These are phyloP conservation scores for Coelogynopora nodosa DNA, from an alignment of 2,888 invertebrate genomes.

Conservation along the genomic window DNA sequence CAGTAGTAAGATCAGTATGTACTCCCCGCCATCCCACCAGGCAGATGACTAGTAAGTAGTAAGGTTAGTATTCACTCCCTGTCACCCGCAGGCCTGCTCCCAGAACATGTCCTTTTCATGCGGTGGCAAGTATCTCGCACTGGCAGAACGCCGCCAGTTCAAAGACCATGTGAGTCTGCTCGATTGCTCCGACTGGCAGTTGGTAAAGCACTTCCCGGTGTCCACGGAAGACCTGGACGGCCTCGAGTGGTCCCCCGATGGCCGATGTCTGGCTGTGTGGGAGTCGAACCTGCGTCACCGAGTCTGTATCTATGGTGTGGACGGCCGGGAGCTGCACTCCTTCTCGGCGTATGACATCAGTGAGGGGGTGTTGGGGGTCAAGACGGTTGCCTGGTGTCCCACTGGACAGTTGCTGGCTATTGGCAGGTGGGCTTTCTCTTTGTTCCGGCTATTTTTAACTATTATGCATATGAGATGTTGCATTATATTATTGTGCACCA, in stretches of 20 bases:
- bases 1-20: no score
- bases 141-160: conserved; percentile 62
- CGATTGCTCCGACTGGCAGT: conserved; percentile 41
- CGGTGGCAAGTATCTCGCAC: conserved; percentile 61
- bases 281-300: conserved; percentile 54
- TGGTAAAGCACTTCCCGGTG: conserved; percentile 59
- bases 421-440: conserved; percentile 45
- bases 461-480: not conserved
- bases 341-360: conserved; percentile 56
- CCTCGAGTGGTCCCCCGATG: conserved; percentile 61
- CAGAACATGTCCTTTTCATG: conserved; percentile 54
- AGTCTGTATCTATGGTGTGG: conserved; percentile 49
- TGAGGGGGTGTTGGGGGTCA: conserved; percentile 60
- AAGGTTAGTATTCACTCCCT: not conserved
- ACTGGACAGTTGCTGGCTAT: conserved; percentile 62
- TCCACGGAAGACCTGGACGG: conserved; percentile 62
- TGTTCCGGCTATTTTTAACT: not conserved
- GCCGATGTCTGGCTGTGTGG: conserved; percentile 59
- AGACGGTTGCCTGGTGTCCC: conserved; percentile 60
- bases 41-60: no score
- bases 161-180: conserved; percentile 62
- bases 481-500: not conserved
- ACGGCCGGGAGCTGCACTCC: conserved; percentile 59
- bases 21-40: no score
- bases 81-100: not conserved